phyloP scores from a whole-genome alignment of 1,140 invertebrate genomes.

The Magallana ariakensis region DNA sequence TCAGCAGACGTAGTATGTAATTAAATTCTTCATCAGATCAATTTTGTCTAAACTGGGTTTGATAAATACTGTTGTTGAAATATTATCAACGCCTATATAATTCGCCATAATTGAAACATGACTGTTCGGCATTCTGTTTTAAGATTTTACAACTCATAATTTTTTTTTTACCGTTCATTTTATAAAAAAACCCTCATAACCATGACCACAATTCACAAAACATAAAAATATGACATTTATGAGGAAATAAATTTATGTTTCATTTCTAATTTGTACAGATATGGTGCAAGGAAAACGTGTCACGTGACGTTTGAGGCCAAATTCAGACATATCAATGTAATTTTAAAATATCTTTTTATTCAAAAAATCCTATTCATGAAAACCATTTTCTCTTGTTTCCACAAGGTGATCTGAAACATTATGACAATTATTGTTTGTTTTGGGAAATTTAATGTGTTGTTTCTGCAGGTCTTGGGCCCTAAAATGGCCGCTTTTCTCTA shows the following conservation, averaged over 20 bases:
- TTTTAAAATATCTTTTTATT: background rate
- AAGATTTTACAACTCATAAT: too few species aligned
- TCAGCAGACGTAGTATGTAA: too few species aligned
- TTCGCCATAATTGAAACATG: too few species aligned
- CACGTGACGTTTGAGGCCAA: background rate
- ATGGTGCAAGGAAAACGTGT: background rate
- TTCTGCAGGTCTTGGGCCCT: background rate
- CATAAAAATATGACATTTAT: background rate
- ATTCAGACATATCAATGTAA: background rate
- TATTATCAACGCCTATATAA: too few species aligned
- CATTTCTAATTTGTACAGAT: background rate
- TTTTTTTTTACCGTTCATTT: too few species aligned
- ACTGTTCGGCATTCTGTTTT: too few species aligned
- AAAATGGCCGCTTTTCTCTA: background rate
- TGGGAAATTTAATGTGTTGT: background rate
- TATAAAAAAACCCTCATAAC: too few species aligned
- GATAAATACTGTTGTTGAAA: too few species aligned
- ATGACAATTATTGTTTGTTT: background rate
- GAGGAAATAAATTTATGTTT: background rate
- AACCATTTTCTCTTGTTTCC: background rate
- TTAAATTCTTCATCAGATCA: too few species aligned
- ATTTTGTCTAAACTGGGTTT: too few species aligned
- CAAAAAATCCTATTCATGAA: background rate
- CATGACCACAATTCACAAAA: too few species aligned
- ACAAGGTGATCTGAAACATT: background rate